A percentile compares a stretch with the other conserved stretches of the same genome.
Conservation (phyloP, 2,888 invertebrate genomes). For the Lepidocyrtoides sp. region DNA sequence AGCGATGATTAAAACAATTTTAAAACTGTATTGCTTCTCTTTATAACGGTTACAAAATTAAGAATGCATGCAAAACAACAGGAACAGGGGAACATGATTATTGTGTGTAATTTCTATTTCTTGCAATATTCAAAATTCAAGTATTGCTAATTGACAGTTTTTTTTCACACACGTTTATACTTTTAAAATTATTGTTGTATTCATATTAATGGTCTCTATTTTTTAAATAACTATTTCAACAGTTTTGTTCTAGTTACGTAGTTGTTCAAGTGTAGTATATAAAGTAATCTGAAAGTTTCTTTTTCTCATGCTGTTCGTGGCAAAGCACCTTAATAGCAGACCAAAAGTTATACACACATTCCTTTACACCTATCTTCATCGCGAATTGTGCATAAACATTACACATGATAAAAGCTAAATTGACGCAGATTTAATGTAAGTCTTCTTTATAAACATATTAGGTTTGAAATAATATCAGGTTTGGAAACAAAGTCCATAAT, state of each 20-base stretch:
- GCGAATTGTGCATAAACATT: slow-evolving; percentile 3
- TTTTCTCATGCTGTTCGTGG: slow-evolving; percentile 9
- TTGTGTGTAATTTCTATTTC: neutral
- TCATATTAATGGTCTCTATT: slow-evolving; percentile 41
- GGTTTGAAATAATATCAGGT: slow-evolving; percentile 35
- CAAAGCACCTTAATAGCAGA: slow-evolving; percentile 28
- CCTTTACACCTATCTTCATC: neutral
- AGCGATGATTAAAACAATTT: neutral
- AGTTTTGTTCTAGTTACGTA: too few relatives aligned
- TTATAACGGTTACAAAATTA: neutral
- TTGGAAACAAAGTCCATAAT: neutral
- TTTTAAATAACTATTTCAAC: neutral
- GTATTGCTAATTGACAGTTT: slow-evolving; percentile 65
- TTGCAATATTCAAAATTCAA: slow-evolving; percentile 8
- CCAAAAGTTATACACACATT: neutral
- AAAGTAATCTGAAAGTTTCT: neutral
- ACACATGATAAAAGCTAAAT: neutral
- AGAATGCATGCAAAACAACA: slow-evolving; percentile 30
- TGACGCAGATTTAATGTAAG: neutral
- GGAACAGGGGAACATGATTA: too few relatives aligned
- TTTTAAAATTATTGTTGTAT: slow-evolving; percentile 37
- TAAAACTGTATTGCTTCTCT: neutral
- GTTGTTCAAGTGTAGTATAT: neutral
- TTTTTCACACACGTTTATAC: neutral
- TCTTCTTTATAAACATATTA: neutral